Base-by-base conservation (phyloP, 2,797 vertebrate species). In the Nyctalus aviator region DNA sequence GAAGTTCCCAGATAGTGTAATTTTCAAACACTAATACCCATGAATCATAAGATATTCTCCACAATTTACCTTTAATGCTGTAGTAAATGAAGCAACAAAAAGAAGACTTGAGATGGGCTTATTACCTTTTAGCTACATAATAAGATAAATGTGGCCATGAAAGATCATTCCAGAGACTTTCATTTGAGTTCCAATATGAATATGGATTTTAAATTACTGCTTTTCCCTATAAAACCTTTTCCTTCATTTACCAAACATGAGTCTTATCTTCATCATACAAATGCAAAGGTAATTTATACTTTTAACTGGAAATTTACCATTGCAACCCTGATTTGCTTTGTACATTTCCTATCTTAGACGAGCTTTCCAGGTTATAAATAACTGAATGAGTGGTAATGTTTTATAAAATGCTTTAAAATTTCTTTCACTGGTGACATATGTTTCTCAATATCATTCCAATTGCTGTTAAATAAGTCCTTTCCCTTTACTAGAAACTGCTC, bases 121-220 rank as follows among this genome's bases (percentile, higher is more conserved):
- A 44, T 94, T 95, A 93, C 82, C 93, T 89, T 83, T 62, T 37
- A 90, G 77, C 50, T 17, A 41, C 23, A 21, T n/a, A 72, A 32
- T 32, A 88, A 89, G 55, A 91, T 64, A 87, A 71, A 32, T 72
- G 53, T 72, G 64, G 18, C 69, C 79, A 75, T 12, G 86, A 55
- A 84, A 95, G 41, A 81, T 89, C 46, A 69, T 96, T 97, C 50
- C 55, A 91, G 82, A 91, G 87, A 85, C 59, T 94, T 84, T 92
- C 86, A 71, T 95, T 95, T 97, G 92, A 94, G 35, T 72, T 84
- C 64, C 89, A 95, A 75, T 78, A 94, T 71, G 88, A 85, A 84
- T 97, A 97, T 91, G 23, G 91, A 97, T 98, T 98, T 98, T 97
- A 95, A 94, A 97, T 97, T 92, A 97, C 93, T 64, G 94, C n/a